Percentiles rank a stretch among this genome's conserved stretches.
phyloP scores from a whole-genome alignment of 2,888 invertebrate species.

The Acanthosoma haemorrhoidale region DNA sequence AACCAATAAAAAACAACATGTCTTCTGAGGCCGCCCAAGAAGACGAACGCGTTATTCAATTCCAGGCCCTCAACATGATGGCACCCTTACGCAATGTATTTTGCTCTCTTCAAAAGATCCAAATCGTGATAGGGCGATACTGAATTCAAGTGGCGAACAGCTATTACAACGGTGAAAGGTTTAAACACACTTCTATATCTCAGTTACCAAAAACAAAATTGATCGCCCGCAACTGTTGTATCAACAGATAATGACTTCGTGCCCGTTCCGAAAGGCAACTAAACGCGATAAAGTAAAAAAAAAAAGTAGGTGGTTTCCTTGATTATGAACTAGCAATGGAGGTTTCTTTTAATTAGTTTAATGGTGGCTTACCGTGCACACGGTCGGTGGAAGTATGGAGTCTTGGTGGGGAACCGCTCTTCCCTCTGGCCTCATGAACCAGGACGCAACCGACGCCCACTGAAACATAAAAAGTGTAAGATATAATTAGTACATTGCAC shows the following conservation, averaged over 20 bases:
- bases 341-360: background rate
- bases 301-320: no score
- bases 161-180: constrained; percentile 24
- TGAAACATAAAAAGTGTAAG: constrained; percentile 45
- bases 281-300: no score
- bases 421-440: constrained; percentile 47
- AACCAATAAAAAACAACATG: background rate
- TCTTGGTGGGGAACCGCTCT: constrained; percentile 41
- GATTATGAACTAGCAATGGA: no score
- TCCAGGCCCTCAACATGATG: background rate
- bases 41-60: constrained; percentile 16
- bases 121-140: constrained; percentile 30
- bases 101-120: constrained; percentile 20
- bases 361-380: constrained; percentile 47
- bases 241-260: no score
- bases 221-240: background rate
- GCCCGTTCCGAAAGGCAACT: no score
- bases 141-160: constrained; percentile 28
- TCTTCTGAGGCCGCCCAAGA: background rate
- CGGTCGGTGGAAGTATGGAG: constrained; percentile 46
- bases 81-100: constrained; percentile 15
- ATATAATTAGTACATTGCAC: no score
- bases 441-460: constrained; percentile 52
- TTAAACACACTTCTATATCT: constrained; percentile 20
- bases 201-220: background rate